Evolutionary conservation across 2,113 vertebrate species (phyloP).

Genomic region (Anguilla rostrata): DNA sequence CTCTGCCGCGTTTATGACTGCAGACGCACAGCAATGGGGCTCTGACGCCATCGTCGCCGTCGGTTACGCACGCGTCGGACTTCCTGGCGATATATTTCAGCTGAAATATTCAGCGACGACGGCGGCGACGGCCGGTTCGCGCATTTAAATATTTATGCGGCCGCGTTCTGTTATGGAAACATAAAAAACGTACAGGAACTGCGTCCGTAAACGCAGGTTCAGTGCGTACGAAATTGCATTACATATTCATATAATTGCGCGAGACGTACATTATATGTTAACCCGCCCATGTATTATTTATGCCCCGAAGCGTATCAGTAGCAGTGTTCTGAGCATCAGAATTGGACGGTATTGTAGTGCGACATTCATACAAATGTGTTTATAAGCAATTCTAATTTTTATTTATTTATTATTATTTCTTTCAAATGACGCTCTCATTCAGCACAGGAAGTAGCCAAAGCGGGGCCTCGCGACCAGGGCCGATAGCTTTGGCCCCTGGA

Average conservation of each 20-base stretch:
- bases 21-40: not conserved
- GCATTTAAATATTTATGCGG: too few species aligned
- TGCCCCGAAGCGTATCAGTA: too few species aligned
- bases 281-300: too few species aligned
- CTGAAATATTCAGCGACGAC: not conserved
- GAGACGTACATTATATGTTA: too few species aligned
- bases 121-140: too few species aligned
- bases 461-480: not conserved
- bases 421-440: not conserved
- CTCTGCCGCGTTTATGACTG: not conserved
- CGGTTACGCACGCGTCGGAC: not conserved
- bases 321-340: too few species aligned
- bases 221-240: too few species aligned
- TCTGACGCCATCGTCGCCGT: not conserved
- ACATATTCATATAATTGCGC: too few species aligned
- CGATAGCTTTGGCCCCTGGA: not conserved
- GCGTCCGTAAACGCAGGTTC: too few species aligned
- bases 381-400: not conserved
- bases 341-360: too few species aligned
- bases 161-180: too few species aligned
- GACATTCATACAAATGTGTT: not conserved
- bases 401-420: not conserved
- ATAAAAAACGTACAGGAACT: too few species aligned
- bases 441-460: not conserved
- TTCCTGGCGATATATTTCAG: not conserved